Evolutionary conservation across 1,140 invertebrate species (phyloP).

Genomic region (Megalopta genalis): DNA sequence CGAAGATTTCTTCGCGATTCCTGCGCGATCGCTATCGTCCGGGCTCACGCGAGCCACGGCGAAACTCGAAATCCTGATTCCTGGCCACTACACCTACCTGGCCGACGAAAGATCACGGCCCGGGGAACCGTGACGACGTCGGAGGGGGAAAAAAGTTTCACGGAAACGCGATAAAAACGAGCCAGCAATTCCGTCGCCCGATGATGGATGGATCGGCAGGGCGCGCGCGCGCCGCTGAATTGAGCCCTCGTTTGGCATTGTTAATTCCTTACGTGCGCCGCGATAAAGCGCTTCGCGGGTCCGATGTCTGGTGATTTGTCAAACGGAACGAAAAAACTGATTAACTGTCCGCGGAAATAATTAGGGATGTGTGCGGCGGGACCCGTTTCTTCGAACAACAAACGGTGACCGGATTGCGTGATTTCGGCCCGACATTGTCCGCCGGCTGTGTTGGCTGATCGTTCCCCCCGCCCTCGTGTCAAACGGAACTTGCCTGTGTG

Average conservation of each 20-base stretch:
- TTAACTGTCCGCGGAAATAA: background rate
- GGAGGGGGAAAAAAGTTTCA: background rate
- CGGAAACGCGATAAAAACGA: constrained; percentile 8
- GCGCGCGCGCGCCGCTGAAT: background rate
- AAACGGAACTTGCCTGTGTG: too few species aligned
- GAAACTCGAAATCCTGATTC: background rate
- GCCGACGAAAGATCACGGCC: background rate
- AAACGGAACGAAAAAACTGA: background rate
- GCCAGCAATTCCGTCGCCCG: background rate
- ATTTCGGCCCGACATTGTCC: too few species aligned
- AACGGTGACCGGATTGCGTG: too few species aligned
- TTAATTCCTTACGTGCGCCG: background rate
- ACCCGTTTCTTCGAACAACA: too few species aligned
- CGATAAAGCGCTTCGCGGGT: background rate
- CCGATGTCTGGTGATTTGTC: constrained; percentile 1
- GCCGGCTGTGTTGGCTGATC: too few species aligned
- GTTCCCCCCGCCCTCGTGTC: too few species aligned
- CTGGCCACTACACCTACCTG: too few species aligned
- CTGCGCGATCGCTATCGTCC: background rate
- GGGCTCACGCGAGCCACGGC: background rate
- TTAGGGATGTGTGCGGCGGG: background rate
- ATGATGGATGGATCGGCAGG: background rate
- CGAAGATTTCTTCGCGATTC: constrained; percentile 7
- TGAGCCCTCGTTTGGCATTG: constrained; percentile 3
- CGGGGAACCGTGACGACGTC: background rate